Conservation (phyloP, 2,888 invertebrate species). For the Philopedon plagiatum region DNA sequence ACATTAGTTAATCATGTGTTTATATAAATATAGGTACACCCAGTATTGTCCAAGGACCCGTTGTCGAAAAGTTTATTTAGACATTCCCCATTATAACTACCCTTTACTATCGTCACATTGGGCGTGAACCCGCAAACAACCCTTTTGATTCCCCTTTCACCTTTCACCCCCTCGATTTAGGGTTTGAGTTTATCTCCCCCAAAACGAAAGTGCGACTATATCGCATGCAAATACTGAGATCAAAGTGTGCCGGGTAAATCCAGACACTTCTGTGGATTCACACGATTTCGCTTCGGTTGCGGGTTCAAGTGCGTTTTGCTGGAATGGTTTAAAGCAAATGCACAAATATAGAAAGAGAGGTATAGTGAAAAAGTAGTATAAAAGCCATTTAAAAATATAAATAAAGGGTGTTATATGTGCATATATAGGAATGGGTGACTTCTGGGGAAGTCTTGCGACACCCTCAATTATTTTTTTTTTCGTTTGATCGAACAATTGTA, state of each 20-base stretch:
- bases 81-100: not conserved
- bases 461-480: too few relatives aligned
- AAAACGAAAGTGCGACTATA: slow-evolving; percentile 56
- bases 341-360: too few relatives aligned
- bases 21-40: too few relatives aligned
- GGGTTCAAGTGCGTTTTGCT: slow-evolving; percentile 21
- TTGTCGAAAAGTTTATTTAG: slow-evolving; percentile 3
- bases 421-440: too few relatives aligned
- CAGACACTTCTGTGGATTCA: slow-evolving; percentile 54
- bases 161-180: not conserved
- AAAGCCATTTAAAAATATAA: too few relatives aligned
- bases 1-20: too few relatives aligned
- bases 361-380: too few relatives aligned
- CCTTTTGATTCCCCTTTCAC: slow-evolving; percentile 14
- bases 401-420: too few relatives aligned
- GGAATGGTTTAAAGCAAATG: not conserved
- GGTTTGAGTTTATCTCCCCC: slow-evolving; percentile 32
- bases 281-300: slow-evolving; percentile 32
- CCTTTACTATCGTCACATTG: slow-evolving; percentile 20
- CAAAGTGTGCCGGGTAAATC: slow-evolving; percentile 59
- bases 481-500: too few relatives aligned
- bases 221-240: slow-evolving; percentile 63
- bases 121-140: slow-evolving; percentile 41
- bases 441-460: too few relatives aligned
- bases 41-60: not conserved